Conservation (phyloP, 2,113 vertebrate genomes). For the Etheostoma spectabile region DNA sequence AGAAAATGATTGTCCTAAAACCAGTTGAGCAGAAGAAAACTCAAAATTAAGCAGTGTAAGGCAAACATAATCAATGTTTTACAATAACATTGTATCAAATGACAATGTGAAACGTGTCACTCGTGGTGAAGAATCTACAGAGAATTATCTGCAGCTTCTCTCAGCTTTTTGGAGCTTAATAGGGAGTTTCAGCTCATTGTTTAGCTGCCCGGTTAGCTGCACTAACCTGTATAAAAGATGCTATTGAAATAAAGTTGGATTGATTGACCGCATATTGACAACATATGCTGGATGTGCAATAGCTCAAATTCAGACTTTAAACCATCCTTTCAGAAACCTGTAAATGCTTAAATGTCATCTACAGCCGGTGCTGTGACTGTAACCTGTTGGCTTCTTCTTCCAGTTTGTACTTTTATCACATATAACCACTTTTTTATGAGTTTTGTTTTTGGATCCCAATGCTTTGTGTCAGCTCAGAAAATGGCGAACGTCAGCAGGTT, state of each 20-base stretch:
- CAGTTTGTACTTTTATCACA: not conserved
- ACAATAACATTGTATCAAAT: not conserved
- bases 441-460: not conserved
- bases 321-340: not conserved
- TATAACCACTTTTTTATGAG: not conserved
- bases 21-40: not conserved
- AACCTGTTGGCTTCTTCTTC: not conserved
- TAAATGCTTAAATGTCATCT: not conserved
- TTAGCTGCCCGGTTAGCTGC: not conserved
- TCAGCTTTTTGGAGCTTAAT: not conserved
- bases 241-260: too few relatives aligned
- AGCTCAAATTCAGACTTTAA: not conserved
- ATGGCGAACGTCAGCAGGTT: conserved; percentile 16
- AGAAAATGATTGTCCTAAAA: not conserved
- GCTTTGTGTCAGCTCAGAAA: not conserved
- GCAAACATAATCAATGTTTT: not conserved
- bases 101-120: too few relatives aligned
- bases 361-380: not conserved
- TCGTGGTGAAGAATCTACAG: not conserved
- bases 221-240: not conserved
- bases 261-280: too few relatives aligned
- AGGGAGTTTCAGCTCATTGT: not conserved
- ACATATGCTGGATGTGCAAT: too few relatives aligned
- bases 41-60: not conserved
- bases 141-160: not conserved